Evolutionary conservation across 2,113 vertebrate species (phyloP).

Genomic region (Uropsilus gracilis): DNA sequence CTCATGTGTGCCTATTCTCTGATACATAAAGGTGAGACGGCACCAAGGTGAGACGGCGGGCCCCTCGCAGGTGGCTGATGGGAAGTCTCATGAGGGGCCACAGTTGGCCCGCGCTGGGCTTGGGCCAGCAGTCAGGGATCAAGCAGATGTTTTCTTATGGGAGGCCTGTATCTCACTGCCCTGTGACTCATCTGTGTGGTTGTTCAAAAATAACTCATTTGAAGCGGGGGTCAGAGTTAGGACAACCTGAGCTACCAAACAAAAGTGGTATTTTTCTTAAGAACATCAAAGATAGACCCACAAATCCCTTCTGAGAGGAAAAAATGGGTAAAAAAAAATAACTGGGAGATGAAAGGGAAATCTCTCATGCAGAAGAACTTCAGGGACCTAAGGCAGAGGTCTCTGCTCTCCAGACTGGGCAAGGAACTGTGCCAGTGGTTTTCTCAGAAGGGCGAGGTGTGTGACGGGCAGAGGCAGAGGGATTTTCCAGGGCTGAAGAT

Average conservation of each 20-base stretch:
- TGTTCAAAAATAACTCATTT: neutral
- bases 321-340: neutral
- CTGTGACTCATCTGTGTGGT: neutral
- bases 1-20: too few species aligned
- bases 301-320: neutral
- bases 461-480: neutral
- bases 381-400: neutral
- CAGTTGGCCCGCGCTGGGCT: too few species aligned
- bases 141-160: neutral
- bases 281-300: neutral
- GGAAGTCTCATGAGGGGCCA: too few species aligned
- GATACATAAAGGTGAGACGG: too few species aligned
- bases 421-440: neutral
- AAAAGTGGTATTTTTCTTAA: neutral
- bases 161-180: neutral
- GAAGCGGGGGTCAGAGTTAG: neutral
- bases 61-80: too few species aligned
- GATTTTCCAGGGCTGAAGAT: too few species aligned
- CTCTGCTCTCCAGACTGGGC: neutral
- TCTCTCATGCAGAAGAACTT: neutral
- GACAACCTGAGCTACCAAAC: neutral
- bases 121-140: too few species aligned
- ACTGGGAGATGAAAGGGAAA: neutral
- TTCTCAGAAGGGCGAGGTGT: neutral
- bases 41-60: too few species aligned